Conservation (phyloP, 1,140 invertebrate genomes). For the Nilaparvata lugens region DNA sequence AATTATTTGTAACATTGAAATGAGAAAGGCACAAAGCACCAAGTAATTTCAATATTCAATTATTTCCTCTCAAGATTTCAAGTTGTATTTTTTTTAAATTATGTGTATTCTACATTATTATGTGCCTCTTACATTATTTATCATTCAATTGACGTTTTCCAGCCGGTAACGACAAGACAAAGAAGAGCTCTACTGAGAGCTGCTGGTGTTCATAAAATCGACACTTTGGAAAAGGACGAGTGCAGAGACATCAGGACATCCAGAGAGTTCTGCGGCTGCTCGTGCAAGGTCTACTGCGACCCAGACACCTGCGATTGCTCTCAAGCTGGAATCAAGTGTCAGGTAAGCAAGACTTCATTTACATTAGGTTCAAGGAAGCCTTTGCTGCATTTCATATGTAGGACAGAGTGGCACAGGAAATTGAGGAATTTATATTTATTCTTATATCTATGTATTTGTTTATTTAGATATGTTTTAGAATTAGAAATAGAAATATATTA, state of each 20-base stretch:
- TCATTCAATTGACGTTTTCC: constrained; percentile 20
- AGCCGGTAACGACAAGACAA: constrained; percentile 88
- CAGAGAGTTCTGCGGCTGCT: constrained; percentile 89
- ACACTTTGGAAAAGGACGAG: constrained; percentile 87
- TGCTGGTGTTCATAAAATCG: constrained; percentile 88
- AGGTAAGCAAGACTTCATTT: constrained; percentile 51
- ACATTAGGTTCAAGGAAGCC: too few species aligned
- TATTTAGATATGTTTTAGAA: too few species aligned
- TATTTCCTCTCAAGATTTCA: too few species aligned
- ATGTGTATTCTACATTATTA: not conserved
- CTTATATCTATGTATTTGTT: too few species aligned
- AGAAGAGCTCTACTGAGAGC: constrained; percentile 75
- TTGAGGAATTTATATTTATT: too few species aligned
- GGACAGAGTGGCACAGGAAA: too few species aligned
- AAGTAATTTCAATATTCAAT: too few species aligned
- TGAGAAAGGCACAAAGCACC: too few species aligned
- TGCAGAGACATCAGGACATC: constrained; percentile 86
- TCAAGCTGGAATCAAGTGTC: constrained; percentile 91
- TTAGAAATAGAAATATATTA: too few species aligned
- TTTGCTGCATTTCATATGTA: too few species aligned
- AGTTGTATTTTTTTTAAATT: too few species aligned
- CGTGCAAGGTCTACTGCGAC: constrained; percentile 90
- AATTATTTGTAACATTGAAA: too few species aligned
- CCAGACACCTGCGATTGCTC: constrained; percentile 92
- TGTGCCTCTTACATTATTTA: not conserved